Base-by-base conservation (phyloP, 2,888 invertebrate species). In the Leucophenga maculata region DNA sequence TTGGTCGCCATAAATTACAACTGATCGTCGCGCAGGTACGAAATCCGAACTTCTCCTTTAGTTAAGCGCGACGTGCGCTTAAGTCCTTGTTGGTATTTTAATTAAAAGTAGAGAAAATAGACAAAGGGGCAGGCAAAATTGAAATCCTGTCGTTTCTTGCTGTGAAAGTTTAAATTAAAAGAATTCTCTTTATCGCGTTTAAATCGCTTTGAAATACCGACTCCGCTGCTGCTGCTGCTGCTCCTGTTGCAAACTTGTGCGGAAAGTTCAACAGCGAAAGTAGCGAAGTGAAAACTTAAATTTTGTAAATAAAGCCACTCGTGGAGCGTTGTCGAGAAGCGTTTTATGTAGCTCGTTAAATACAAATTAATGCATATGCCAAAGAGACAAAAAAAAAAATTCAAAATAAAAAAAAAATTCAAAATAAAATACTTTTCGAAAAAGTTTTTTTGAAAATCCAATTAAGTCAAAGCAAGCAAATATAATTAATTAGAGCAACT, bases 141-240 rank as follows among this genome's bases (percentile, higher is more conserved):
- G 4, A 14, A 80, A 84, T 26, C 83, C 84, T 80, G 83, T 81
- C 84, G 82, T 77, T 82, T 81, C 81, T 84, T 83, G 74, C 72
- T 75, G 74, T 73, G 69, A 70, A 81, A 81, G 83, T 84, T 81
- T 84, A 84, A 84, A 84, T 84, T 81, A 82, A 84, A 78, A 74
- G 72, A 69, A 71, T 46, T 16, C 22, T 57, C 50, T 46, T 48
- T 46, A 64, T 22, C 48, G 46, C 62, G 46, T 64, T 18, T 18
- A 64, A 20, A 48, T 48, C 48, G 62, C 62, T 64, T 64, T 62
- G 48, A 48, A 64, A 48, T 9, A 14, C n/a, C 48, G 26, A 50
- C 16, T n/a, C 1, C 11, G 39, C 39, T 32, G 32, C 32, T 32
- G 8, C 3, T 6, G 8, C 8, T 8, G 11, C 3, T 11, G 26